Conservation (phyloP, 2,113 vertebrate species). For the Labrus mixtus region DNA sequence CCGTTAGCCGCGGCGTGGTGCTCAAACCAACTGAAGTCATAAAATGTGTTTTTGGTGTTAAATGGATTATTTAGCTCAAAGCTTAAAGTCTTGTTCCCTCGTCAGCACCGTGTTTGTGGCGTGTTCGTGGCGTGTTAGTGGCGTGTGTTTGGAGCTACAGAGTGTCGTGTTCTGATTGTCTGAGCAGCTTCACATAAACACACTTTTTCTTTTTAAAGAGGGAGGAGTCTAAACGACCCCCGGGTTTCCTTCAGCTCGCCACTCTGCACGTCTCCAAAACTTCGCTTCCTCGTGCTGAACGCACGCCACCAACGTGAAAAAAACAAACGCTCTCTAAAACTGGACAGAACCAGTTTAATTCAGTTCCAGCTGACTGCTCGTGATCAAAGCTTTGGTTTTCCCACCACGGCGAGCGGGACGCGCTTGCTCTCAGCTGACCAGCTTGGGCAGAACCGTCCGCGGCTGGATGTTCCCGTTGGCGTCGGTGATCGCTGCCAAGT, state of each 20-base stretch:
- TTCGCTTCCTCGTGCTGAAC: constrained; percentile 17
- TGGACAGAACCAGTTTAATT: constrained; percentile 51
- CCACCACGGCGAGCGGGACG: constrained; percentile 45
- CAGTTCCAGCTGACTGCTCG: constrained; percentile 18
- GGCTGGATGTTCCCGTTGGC: constrained; percentile 99
- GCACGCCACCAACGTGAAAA: constrained; percentile 55
- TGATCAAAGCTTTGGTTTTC: neutral
- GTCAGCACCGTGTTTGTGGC: constrained; percentile 66
- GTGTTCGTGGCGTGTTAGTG: constrained; percentile 25
- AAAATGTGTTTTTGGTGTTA: constrained; percentile 48
- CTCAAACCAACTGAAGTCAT: constrained; percentile 22
- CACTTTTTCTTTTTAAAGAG: neutral
- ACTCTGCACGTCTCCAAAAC: neutral
- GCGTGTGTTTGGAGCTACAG: constrained; percentile 63
- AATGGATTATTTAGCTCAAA: constrained; percentile 23
- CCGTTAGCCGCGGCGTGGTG: too few relatives aligned
- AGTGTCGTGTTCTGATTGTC: constrained; percentile 64
- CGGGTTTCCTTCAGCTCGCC: constrained; percentile 19
- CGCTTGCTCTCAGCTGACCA: constrained; percentile 90
- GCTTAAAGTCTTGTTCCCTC: constrained; percentile 91
- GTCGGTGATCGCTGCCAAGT: constrained; percentile 95
- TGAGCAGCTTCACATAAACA: constrained; percentile 36
- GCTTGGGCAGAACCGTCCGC: constrained; percentile 97
- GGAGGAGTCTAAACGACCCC: constrained; percentile 44
- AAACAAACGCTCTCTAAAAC: constrained; percentile 35